phyloP scores from a whole-genome alignment of 37 sponge, comb jelly and placozoan species.

The Aphrocallistes beatrix region DNA sequence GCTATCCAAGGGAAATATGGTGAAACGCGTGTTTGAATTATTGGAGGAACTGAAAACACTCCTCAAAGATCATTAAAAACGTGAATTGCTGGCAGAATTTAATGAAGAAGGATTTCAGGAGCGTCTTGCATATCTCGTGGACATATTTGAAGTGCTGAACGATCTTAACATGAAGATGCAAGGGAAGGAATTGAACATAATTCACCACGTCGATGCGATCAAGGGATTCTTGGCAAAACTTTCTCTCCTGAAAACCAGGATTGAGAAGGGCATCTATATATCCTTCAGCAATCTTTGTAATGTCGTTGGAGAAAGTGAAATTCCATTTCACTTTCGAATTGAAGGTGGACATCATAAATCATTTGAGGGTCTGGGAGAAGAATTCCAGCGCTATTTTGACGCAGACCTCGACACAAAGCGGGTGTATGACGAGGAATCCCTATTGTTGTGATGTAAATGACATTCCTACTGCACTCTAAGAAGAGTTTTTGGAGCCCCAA shows the following conservation, averaged over 20 bases:
- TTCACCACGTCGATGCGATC: conserved; percentile 18
- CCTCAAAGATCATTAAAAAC: neutral
- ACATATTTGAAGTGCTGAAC: conserved; percentile 12
- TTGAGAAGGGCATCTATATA: neutral
- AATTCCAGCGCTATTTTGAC: conserved; percentile 8
- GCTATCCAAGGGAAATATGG: neutral
- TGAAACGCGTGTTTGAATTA: conserved; percentile 16
- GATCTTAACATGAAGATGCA: neutral
- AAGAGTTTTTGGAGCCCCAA: conserved; percentile 18
- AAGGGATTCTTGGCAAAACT: conserved; percentile 14
- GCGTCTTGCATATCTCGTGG: conserved; percentile 15
- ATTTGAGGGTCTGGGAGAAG: conserved; percentile 17
- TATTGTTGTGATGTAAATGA: conserved; percentile 14
- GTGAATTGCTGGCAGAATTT: conserved; percentile 10
- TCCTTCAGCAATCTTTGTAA: conserved; percentile 15
- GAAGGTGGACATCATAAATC: neutral
- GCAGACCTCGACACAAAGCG: conserved; percentile 14
- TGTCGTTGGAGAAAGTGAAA: conserved; percentile 17
- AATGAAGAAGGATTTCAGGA: neutral
- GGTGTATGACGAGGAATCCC: conserved; percentile 14
- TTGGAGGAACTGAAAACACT: conserved; percentile 16
- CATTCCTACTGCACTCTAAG: conserved; percentile 4
- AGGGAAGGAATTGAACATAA: conserved; percentile 19
- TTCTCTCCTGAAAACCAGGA: neutral
- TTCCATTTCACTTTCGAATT: neutral